A percentile compares a stretch with the other conserved stretches of the same genome.
phyloP scores from a whole-genome alignment of 2,888 invertebrate genomes.

The Diachrysia chrysitis region DNA sequence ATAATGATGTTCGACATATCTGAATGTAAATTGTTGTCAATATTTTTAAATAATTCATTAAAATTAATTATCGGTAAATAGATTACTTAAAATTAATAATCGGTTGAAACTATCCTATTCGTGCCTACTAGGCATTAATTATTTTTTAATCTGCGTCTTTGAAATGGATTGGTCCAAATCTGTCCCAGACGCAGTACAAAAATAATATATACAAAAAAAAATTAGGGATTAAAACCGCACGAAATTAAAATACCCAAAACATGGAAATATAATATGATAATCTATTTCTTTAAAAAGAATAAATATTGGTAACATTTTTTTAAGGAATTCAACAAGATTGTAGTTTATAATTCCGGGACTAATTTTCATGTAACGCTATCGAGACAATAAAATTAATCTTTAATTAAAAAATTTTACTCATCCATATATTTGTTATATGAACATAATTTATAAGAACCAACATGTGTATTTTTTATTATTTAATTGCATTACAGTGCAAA shows the following conservation, averaged over 20 bases:
- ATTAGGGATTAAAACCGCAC: too few relatives aligned
- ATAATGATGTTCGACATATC: conserved; percentile 6
- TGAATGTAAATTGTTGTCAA: conserved; percentile 25
- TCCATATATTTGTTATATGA: conserved; percentile 6
- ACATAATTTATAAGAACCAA: conserved; percentile 27
- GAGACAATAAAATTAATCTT: conserved; percentile 16
- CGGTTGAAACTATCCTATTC: too few relatives aligned
- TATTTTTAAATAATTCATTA: conserved; percentile 16
- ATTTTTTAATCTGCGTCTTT: not conserved
- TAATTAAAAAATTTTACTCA: conserved; percentile 34
- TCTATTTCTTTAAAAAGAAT: too few relatives aligned
- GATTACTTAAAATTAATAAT: conserved; percentile 1
- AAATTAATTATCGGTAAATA: too few relatives aligned
- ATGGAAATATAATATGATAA: too few relatives aligned
- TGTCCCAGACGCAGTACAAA: too few relatives aligned
- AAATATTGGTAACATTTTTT: not conserved
- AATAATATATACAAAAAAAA: too few relatives aligned
- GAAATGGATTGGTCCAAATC: too few relatives aligned
- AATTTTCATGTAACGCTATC: too few relatives aligned
- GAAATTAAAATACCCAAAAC: too few relatives aligned
- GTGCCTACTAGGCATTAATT: too few relatives aligned
- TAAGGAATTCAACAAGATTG: not conserved
- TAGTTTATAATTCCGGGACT: not conserved
- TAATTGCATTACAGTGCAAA: not conserved
- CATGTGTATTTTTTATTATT: conserved; percentile 9